Percentiles rank a stretch among this genome's conserved stretches.
These are phyloP conservation scores for Pachyuromys duprasi DNA, from an alignment of 2,797 vertebrate genomes.

Conservation along the genomic window DNA sequence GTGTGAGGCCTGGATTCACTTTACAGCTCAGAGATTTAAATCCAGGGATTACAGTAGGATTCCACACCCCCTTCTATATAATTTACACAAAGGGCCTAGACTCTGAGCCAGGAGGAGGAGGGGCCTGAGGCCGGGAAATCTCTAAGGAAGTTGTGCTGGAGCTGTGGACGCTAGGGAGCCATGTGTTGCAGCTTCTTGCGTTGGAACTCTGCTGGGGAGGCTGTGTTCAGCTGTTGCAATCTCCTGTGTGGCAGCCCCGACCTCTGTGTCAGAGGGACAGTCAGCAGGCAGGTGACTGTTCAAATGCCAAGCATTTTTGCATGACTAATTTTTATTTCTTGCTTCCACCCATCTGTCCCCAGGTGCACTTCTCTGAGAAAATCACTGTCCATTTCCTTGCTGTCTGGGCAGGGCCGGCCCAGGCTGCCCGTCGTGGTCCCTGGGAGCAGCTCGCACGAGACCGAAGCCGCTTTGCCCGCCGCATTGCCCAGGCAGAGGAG, in stretches of 20 bases:
- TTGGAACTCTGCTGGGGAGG: background rate
- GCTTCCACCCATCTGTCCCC: background rate
- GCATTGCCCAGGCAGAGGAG: constrained; percentile 75
- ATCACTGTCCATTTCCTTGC: constrained; percentile 79
- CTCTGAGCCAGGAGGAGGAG: background rate
- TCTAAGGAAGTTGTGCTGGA: background rate
- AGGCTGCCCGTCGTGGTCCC: constrained; percentile 83
- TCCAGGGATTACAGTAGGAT: too few relatives aligned
- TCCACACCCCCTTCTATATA: background rate
- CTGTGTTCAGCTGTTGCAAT: constrained; percentile 40
- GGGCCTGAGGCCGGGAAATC: background rate
- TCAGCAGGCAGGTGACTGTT: background rate
- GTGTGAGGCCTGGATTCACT: constrained; percentile 6
- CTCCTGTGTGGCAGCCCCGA: background rate
- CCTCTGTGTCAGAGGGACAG: background rate
- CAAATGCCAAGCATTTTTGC: background rate
- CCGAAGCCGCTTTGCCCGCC: constrained; percentile 81
- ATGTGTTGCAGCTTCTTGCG: constrained; percentile 51
- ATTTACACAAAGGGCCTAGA: background rate
- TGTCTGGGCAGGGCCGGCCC: constrained; percentile 84
- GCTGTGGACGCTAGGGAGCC: background rate
- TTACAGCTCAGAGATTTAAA: background rate
- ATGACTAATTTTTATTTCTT: background rate
- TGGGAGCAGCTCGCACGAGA: constrained; percentile 87
- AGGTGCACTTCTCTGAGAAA: constrained; percentile 85